Percentiles rank a stretch among this genome's conserved stretches.
Conservation (phyloP, 2,113 vertebrate species). For the Rhabdomys dilectus region DNA sequence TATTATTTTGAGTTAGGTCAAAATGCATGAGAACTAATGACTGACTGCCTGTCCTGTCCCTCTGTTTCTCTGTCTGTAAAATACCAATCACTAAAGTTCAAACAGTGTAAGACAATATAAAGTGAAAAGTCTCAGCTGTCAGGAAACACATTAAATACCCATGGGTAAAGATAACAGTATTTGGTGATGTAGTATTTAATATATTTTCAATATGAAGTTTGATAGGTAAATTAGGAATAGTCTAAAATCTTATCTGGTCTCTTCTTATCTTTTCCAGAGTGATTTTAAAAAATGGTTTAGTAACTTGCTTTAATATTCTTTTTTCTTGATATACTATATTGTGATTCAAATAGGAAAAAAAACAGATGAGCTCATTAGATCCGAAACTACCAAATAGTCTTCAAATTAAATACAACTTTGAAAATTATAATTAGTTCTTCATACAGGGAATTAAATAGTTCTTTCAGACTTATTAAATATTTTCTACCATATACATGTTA, state of each 20-base stretch:
- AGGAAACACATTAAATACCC: neutral
- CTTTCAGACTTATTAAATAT: slow-evolving; percentile 15
- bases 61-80: slow-evolving; percentile 36
- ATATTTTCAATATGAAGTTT: neutral
- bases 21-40: neutral
- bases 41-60: neutral
- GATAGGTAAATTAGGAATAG: slow-evolving; percentile 2
- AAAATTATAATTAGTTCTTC: slow-evolving; percentile 19
- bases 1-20: slow-evolving; percentile 57
- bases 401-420: neutral
- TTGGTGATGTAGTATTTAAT: neutral
- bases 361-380: neutral
- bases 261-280: slow-evolving; percentile 7
- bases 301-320: slow-evolving; percentile 1
- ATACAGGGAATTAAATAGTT: slow-evolving; percentile 20
- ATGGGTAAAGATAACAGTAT: neutral
- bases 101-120: neutral
- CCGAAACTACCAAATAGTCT: slow-evolving; percentile 40
- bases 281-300: slow-evolving; percentile 2
- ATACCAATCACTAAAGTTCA: slow-evolving; percentile 28
- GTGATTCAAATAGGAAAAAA: slow-evolving; percentile 34
- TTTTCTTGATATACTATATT: slow-evolving; percentile 38
- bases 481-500: neutral
- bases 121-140: slow-evolving; percentile 19
- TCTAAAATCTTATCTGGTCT: neutral